Conservation (phyloP, 53 echinoderm and acorn worm genomes). For the Holothuria scabra region DNA sequence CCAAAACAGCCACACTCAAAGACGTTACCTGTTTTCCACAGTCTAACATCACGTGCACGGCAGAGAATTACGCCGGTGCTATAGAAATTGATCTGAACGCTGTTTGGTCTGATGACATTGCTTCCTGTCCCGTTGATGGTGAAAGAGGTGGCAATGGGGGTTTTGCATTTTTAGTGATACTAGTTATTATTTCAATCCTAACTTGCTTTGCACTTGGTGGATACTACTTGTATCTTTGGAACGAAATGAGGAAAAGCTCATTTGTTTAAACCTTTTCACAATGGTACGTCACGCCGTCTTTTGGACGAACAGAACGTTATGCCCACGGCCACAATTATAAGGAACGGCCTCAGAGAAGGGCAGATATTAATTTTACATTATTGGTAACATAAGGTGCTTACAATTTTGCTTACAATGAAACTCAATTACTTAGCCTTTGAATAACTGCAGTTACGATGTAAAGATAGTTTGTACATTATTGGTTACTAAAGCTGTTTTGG, state of each 20-base stretch:
- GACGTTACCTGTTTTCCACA: conserved; percentile 31
- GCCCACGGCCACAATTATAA: too few species aligned
- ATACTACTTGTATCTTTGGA: not conserved
- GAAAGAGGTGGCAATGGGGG: not conserved
- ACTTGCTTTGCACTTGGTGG: not conserved
- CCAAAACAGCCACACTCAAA: not conserved
- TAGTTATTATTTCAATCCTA: conserved; percentile 10
- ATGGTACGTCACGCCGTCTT: too few species aligned
- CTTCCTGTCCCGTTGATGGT: not conserved
- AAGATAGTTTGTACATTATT: too few species aligned
- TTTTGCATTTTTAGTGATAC: conserved; percentile 12
- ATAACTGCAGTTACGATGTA: too few species aligned
- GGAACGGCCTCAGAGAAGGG: too few species aligned
- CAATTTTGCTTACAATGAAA: too few species aligned
- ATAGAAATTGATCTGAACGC: not conserved
- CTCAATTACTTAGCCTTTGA: too few species aligned
- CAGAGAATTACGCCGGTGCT: not conserved
- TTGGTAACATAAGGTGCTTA: too few species aligned
- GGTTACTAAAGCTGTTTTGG: too few species aligned
- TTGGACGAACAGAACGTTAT: too few species aligned
- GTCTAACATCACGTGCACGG: conserved; percentile 30
- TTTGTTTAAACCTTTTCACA: too few species aligned
- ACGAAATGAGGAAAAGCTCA: not conserved
- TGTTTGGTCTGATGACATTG: not conserved
- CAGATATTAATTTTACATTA: too few species aligned